Conservation (phyloP, 2,797 vertebrate species). For the Vireo griseus region DNA sequence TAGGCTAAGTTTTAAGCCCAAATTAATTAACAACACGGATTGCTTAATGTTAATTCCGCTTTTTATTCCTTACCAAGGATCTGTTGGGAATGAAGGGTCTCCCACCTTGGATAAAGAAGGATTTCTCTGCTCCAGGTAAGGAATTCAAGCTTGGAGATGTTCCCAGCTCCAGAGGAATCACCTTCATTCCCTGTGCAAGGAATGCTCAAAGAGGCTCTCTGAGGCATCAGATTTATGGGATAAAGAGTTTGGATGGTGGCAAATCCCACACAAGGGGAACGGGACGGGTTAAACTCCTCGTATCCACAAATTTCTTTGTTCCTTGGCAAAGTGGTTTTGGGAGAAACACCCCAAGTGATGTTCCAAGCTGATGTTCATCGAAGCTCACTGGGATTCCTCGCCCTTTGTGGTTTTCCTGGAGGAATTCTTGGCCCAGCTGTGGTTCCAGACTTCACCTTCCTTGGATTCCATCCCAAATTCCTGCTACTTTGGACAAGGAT, state of each 20-base stretch:
- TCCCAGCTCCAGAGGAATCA: background rate
- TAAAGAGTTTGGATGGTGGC: background rate
- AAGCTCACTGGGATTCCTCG: background rate
- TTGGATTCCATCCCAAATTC: background rate
- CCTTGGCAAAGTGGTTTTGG: background rate
- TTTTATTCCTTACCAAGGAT: background rate
- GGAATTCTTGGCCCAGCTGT: background rate
- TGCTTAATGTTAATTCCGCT: background rate
- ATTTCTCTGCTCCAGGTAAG: background rate
- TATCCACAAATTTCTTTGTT: background rate
- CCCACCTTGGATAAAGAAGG: background rate
- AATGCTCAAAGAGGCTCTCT: background rate
- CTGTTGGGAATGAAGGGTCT: background rate
- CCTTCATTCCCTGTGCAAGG: background rate
- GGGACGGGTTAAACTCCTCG: background rate
- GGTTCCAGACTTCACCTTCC: background rate
- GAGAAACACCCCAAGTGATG: accelerated
- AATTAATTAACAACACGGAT: background rate
- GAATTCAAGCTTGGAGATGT: background rate
- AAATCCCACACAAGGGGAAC: background rate
- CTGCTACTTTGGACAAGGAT: background rate
- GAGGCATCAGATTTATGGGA: background rate
- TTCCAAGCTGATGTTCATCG: accelerated
- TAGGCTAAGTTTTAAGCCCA: background rate
- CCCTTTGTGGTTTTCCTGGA: background rate